phyloP scores from a whole-genome alignment of 2,797 vertebrate genomes.

The Hemibagrus guttatus region DNA sequence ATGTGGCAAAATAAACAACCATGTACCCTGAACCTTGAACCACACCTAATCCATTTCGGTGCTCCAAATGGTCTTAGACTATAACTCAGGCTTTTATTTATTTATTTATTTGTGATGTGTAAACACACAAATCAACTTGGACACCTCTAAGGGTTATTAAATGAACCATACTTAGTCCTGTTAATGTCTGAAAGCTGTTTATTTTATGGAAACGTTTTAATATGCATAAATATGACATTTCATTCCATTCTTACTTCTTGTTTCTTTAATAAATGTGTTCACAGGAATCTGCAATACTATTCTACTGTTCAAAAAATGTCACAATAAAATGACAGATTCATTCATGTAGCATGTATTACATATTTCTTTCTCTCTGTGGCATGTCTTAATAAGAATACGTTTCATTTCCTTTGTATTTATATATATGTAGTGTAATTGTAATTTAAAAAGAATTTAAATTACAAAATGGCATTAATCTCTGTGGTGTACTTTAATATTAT shows the following conservation, averaged over 20 bases:
- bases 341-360: background rate
- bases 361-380: background rate
- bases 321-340: background rate
- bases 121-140: too few relatives aligned
- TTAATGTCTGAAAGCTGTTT: background rate
- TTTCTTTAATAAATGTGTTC: background rate
- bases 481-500: background rate
- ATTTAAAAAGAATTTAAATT: background rate
- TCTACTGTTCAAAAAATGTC: background rate
- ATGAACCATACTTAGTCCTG: too few relatives aligned
- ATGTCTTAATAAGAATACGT: background rate
- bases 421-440: background rate
- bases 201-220: slow-evolving; percentile 1
- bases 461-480: background rate
- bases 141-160: too few relatives aligned
- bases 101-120: too few relatives aligned
- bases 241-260: background rate
- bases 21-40: too few relatives aligned
- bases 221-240: background rate
- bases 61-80: too few relatives aligned
- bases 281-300: background rate
- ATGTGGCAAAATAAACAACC: too few relatives aligned
- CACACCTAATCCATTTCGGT: too few relatives aligned
- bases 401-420: background rate
- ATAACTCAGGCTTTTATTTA: too few relatives aligned